Evolutionary conservation across 2,113 vertebrate species (phyloP).

Genomic region (Hystrix cristata): DNA sequence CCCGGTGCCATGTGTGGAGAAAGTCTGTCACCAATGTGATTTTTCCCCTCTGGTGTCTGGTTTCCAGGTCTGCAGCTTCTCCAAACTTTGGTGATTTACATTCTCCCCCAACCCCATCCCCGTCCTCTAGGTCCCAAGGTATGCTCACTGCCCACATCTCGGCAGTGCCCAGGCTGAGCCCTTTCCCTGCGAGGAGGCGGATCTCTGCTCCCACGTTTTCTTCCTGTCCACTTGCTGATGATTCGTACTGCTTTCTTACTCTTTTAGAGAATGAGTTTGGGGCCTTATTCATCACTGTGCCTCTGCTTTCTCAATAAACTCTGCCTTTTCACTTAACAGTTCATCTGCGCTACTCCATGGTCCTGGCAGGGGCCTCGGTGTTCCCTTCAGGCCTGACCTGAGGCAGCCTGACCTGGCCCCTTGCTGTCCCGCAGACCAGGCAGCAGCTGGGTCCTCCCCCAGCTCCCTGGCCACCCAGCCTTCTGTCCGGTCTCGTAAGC

Average conservation of each 20-base stretch:
- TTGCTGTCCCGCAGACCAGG: not conserved
- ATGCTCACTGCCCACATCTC: accelerated
- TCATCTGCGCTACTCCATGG: not conserved
- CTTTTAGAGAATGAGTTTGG: not conserved
- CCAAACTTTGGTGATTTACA: not conserved
- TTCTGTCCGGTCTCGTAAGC: not conserved
- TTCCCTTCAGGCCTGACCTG: not conserved
- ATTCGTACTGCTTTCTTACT: too few species aligned
- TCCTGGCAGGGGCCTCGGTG: not conserved
- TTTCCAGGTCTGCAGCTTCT: not conserved
- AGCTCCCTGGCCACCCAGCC: not conserved
- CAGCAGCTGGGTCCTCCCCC: not conserved
- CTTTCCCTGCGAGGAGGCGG: not conserved
- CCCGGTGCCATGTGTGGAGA: not conserved
- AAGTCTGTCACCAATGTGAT: not conserved
- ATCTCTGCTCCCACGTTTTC: too few species aligned
- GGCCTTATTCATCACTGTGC: too few species aligned
- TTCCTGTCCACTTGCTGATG: not conserved
- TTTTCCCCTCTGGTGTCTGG: not conserved
- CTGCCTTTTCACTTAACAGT: not conserved
- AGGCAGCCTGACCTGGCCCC: not conserved
- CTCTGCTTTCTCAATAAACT: not conserved
- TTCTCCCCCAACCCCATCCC: not conserved
- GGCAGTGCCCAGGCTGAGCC: not conserved
- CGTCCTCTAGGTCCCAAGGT: not conserved